These are phyloP conservation scores for Neopelma chrysocephalum DNA, from an alignment of 2,797 vertebrate genomes.

Conservation along the genomic window DNA sequence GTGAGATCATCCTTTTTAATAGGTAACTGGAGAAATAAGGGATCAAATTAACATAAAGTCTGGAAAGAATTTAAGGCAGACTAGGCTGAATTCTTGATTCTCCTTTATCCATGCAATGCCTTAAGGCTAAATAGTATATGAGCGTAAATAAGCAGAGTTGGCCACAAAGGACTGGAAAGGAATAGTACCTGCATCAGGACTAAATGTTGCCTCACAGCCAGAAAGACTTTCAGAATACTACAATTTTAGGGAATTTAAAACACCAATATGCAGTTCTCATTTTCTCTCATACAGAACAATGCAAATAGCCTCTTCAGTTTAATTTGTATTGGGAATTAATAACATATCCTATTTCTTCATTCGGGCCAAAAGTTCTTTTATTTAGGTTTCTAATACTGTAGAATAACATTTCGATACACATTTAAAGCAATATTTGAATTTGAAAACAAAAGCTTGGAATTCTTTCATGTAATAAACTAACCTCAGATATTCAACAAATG, in stretches of 20 bases:
- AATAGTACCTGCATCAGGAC: neutral
- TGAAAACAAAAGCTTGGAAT: neutral
- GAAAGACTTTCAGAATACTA: neutral
- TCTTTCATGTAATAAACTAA: neutral
- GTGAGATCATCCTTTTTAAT: neutral
- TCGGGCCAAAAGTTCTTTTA: neutral
- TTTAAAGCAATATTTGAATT: constrained; percentile 13
- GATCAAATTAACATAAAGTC: neutral
- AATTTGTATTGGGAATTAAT: neutral
- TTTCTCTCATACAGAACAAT: neutral
- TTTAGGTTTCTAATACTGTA: neutral
- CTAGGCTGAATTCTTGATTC: neutral
- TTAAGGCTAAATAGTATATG: neutral
- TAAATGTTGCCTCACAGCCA: neutral
- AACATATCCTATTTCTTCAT: neutral
- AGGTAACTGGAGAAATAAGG: constrained; percentile 6
- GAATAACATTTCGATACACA: neutral
- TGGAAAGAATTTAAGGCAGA: neutral
- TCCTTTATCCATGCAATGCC: neutral
- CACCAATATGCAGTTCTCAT: neutral
- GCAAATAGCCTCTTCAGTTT: neutral
- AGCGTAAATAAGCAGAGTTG: neutral
- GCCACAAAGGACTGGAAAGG: neutral
- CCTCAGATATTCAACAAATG: neutral
- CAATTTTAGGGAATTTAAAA: neutral